phyloP scores from a whole-genome alignment of 2,797 vertebrate genomes.

The Oryzias dopingdopingensis region DNA sequence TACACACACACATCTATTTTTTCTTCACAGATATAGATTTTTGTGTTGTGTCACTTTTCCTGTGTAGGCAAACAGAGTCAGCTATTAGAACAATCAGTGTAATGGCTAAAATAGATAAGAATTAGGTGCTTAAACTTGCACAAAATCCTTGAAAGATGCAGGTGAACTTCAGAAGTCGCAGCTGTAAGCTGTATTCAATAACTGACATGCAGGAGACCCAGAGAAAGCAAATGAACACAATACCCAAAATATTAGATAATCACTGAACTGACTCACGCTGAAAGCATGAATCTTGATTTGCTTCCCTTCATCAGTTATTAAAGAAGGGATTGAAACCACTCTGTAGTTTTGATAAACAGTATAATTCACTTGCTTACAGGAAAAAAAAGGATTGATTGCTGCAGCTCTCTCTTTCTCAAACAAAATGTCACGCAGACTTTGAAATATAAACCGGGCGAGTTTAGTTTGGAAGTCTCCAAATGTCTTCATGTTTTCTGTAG shows the following conservation, averaged over 20 bases:
- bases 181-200: too few species aligned
- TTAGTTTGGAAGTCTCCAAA: background rate
- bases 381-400: background rate
- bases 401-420: constrained; percentile 1
- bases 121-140: too few species aligned
- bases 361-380: background rate
- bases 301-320: too few species aligned
- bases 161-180: too few species aligned
- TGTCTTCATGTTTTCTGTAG: background rate
- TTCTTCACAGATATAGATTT: constrained; percentile 5
- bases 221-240: too few species aligned
- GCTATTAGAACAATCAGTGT: background rate
- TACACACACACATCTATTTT: background rate
- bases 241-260: too few species aligned
- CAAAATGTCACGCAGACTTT: constrained; percentile 2
- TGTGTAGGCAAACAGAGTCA: too few species aligned
- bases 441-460: background rate
- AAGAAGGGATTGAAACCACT: too few species aligned
- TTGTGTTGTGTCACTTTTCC: background rate
- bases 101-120: background rate
- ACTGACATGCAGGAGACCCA: too few species aligned
- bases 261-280: too few species aligned
- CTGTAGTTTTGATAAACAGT: background rate
- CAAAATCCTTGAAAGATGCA: too few species aligned
- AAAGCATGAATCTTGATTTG: too few species aligned